A percentile compares a stretch with the other conserved stretches of the same genome.
Evolutionary conservation across 2,797 vertebrate genomes (phyloP).

Genomic region (Sebastes diploproa): DNA sequence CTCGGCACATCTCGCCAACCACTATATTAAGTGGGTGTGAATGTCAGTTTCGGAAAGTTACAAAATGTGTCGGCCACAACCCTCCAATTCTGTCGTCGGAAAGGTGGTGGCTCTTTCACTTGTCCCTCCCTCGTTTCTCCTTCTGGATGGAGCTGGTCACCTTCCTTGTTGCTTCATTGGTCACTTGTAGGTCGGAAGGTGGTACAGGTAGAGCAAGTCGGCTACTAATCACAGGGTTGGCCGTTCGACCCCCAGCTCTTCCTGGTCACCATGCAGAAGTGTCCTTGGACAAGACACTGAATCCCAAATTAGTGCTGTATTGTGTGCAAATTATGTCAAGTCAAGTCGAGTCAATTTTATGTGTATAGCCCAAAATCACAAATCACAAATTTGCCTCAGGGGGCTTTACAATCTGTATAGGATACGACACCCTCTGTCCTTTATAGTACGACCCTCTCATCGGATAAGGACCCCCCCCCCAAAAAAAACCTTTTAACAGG

Average conservation of each 20-base stretch:
- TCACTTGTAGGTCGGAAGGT: background rate
- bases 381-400: too few relatives aligned
- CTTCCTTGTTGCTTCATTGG: background rate
- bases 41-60: background rate
- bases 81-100: fast-evolving
- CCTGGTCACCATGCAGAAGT: background rate
- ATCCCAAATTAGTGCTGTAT: background rate
- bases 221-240: too few relatives aligned
- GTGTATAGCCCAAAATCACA: too few relatives aligned
- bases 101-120: background rate
- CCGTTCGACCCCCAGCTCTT: background rate
- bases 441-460: too few relatives aligned
- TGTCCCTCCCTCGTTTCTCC: background rate
- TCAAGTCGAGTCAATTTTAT: too few relatives aligned
- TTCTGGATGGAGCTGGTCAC: background rate
- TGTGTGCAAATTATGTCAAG: background rate
- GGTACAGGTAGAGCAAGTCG: background rate
- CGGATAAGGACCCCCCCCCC: too few relatives aligned
- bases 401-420: fast-evolving
- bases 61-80: background rate
- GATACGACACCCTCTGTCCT: too few relatives aligned
- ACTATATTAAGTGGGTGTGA: background rate
- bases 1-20: background rate
- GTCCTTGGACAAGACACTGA: too few relatives aligned
- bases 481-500: too few relatives aligned